Evolutionary conservation across 23 tunicate genomes (phyloP), one percentile per base, ranked within the genome.

Genomic region (Trididemnum miniatum): DNA sequence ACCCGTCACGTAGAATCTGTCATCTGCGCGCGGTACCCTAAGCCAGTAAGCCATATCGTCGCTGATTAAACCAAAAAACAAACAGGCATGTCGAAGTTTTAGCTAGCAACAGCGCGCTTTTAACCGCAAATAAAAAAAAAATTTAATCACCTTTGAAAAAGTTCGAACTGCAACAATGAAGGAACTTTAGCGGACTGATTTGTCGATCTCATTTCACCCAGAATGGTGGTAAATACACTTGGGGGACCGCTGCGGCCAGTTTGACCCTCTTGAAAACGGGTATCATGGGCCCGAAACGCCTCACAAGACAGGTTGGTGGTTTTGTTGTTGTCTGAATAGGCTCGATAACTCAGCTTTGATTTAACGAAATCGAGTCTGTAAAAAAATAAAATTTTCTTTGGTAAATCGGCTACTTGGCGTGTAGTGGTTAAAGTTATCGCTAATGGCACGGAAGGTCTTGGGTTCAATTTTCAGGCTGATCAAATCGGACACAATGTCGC

Each of bases 271-370:
- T 32, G 35, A 40, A 59, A 90, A 51, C 96, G 63, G 0, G 89
- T 88, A 81, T 93, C 93, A 69, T 71, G 52, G 18, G 98, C 98
- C 35, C 88, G 86, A 39, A 93, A 93, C 65, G 98, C 86, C 25
- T 93, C 87, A 35, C 98, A 93, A 5, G 93, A 88, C 35, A 93
- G 38, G 36, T 85, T 93, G 22, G 91, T 79, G 23, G 92, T 93
- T 62, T 88, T 93, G 18, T 33, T 82, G 66, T 81, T 78, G 84
- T 93, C 76, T 1, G 93, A 85, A 52, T 73, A 71, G 4, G 98
- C 84, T 29, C 89, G 89, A 57, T 81, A 93, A 37, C 88, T 84
- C 63, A 93, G 71, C 0, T 79, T 75, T 0, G 98, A 93, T 71
- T 88, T 88, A 37, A 93, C 86, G 37, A 89, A 93, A 34, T 93